Evolutionary conservation across 2,888 invertebrate genomes (phyloP).

Genomic region (Microlaimidae sp.): DNA sequence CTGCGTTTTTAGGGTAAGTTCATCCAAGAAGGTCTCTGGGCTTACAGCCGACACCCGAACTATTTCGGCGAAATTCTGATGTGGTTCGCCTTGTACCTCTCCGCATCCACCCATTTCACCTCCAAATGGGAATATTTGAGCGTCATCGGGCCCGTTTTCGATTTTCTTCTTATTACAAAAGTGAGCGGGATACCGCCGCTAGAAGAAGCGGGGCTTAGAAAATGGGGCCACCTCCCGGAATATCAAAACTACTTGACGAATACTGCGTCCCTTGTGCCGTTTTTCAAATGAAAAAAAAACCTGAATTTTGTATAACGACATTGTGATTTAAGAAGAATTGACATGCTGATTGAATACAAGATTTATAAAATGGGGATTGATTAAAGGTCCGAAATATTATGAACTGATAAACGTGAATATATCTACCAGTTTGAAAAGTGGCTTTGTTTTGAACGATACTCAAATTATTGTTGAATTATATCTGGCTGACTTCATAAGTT

Average conservation of each 20-base stretch:
- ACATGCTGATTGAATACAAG: too few species aligned
- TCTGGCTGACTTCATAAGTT: too few species aligned
- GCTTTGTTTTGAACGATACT: too few species aligned
- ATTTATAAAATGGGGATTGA: too few species aligned
- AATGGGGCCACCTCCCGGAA: not conserved
- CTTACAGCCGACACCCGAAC: not conserved
- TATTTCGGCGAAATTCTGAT: not conserved
- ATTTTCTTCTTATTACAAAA: not conserved
- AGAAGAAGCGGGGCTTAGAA: not conserved
- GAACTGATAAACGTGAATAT: too few species aligned
- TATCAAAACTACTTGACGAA: not conserved
- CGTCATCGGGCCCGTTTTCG: not conserved
- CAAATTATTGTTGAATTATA: too few species aligned
- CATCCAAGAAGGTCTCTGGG: not conserved
- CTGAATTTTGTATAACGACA: too few species aligned
- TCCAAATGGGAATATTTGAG: not conserved
- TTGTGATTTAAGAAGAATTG: too few species aligned
- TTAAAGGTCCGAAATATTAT: too few species aligned
- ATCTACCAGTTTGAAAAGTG: too few species aligned
- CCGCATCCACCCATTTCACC: not conserved
- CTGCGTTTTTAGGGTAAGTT: not conserved
- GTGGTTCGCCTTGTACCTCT: not conserved
- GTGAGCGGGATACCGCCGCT: not conserved
- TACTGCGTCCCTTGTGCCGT: not conserved
- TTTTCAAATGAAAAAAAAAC: too few species aligned